These are phyloP conservation scores for Fratercula arctica DNA, from an alignment of 2,797 vertebrate species.

Conservation along the genomic window DNA sequence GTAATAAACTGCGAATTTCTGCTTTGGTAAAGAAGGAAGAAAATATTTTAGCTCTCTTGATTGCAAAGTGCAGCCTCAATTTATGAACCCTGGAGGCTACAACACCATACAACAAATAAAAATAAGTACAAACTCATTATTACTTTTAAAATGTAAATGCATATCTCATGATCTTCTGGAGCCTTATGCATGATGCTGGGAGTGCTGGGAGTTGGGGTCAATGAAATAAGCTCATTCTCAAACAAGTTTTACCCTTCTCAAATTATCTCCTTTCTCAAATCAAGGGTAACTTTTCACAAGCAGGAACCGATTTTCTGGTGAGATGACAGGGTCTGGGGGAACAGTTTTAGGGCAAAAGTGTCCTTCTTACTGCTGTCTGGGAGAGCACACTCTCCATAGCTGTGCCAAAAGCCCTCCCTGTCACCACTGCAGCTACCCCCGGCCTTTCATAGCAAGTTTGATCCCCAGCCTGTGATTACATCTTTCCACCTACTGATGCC, in stretches of 20 bases:
- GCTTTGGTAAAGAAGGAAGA: neutral
- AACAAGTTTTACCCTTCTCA: neutral
- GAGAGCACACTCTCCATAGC: neutral
- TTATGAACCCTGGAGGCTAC: neutral
- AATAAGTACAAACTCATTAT: neutral
- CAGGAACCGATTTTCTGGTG: neutral
- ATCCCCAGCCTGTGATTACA: neutral
- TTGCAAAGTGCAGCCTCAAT: neutral
- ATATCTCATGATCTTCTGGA: neutral
- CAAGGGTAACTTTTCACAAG: neutral
- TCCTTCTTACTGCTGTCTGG: neutral
- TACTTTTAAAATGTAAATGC: neutral
- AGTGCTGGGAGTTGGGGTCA: neutral
- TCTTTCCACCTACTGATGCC: slow-evolving; percentile 7
- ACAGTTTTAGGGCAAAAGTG: neutral
- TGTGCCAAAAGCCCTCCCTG: neutral
- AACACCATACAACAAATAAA: neutral
- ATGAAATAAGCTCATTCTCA: neutral
- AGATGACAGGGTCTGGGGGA: neutral
- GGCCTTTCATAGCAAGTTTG: neutral
- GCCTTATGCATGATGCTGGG: neutral
- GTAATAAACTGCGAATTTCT: slow-evolving; percentile 5
- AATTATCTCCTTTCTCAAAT: neutral
- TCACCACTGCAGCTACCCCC: neutral
- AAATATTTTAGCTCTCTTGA: neutral